Percentiles rank a stretch among this genome's conserved stretches.
Conservation (phyloP, 2,797 vertebrate species). For the Hypotaenidia philippensis region DNA sequence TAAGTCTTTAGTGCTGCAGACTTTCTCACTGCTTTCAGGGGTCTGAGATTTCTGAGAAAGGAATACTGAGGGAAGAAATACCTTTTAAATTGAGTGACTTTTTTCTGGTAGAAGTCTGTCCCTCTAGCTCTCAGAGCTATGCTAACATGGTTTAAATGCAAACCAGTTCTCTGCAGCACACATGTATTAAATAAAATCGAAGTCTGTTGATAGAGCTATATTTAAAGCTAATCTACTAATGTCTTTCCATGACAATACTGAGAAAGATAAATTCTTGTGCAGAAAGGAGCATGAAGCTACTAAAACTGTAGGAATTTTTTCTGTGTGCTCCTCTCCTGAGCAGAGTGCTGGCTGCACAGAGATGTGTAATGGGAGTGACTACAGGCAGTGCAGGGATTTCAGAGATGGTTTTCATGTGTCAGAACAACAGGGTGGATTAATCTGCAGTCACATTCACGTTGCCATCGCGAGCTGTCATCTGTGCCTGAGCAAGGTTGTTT, state of each 20-base stretch:
- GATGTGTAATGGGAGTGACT: neutral
- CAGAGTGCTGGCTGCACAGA: neutral
- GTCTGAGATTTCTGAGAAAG: neutral
- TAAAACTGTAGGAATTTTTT: neutral
- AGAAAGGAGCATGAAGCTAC: neutral
- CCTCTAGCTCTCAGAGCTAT: neutral
- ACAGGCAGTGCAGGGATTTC: neutral
- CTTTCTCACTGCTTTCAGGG: neutral
- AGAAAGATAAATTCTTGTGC: neutral
- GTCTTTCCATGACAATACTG: neutral
- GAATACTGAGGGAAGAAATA: neutral
- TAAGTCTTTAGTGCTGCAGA: neutral
- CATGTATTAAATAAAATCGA: neutral
- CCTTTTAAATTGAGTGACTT: neutral
- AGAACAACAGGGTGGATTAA: slow-evolving; percentile 14
- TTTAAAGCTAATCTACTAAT: neutral
- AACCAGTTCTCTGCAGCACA: neutral
- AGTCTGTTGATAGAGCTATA: neutral
- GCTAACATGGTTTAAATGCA: neutral
- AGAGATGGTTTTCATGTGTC: slow-evolving; percentile 8
- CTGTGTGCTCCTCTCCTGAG: neutral
- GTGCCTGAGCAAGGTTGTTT: neutral
- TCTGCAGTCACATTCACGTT: neutral
- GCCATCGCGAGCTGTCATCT: neutral
- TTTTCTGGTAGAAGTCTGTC: neutral